Evolutionary conservation across 2,797 vertebrate genomes (phyloP).

Genomic region (Dendrocincla fuliginosa): DNA sequence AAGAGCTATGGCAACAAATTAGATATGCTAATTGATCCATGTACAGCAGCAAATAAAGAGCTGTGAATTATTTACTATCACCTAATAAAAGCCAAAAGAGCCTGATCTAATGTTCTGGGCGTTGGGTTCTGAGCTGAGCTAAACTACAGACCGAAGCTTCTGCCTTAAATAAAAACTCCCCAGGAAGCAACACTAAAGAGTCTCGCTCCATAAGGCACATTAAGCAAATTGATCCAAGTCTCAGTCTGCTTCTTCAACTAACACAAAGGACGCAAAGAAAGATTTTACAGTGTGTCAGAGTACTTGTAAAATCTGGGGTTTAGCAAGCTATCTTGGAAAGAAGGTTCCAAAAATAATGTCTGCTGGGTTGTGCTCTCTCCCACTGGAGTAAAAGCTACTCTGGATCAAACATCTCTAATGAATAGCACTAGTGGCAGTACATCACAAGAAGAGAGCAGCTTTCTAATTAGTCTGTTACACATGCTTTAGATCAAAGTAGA

Average conservation of each 20-base stretch:
- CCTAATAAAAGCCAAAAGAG: background rate
- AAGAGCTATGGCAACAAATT: background rate
- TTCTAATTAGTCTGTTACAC: background rate
- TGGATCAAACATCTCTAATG: slow-evolving; percentile 4
- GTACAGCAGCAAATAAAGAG: background rate
- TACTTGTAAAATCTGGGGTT: background rate
- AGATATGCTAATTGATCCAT: background rate
- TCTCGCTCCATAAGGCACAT: background rate
- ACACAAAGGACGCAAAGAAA: background rate
- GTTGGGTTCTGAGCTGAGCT: background rate
- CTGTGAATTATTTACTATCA: background rate
- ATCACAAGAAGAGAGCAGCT: background rate
- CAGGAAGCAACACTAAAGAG: background rate
- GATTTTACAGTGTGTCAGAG: background rate
- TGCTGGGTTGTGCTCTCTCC: background rate
- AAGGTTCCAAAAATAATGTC: slow-evolving; percentile 23
- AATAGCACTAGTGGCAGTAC: background rate
- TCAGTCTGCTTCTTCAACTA: background rate
- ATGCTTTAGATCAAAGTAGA: slow-evolving; percentile 7
- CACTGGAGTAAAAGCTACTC: background rate
- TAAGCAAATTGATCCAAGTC: background rate
- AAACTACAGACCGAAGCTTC: background rate
- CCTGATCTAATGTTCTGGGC: background rate
- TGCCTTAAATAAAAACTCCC: background rate
- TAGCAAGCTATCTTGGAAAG: background rate